phyloP scores from a whole-genome alignment of 1,140 invertebrate genomes.

The Nasonia giraulti region DNA sequence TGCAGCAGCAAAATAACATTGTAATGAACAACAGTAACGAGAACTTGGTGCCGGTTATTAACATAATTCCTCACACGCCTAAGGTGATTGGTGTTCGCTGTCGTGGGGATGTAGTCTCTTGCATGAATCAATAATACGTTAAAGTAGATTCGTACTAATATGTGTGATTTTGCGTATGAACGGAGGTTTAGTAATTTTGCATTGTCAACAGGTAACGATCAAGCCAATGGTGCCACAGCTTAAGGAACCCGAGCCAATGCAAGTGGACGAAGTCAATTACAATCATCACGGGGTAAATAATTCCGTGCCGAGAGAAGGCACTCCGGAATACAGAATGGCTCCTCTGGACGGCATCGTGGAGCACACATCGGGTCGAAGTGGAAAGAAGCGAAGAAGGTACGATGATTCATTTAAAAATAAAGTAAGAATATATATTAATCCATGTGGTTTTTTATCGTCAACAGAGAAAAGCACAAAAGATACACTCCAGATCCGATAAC shows the following conservation, averaged over 20 bases:
- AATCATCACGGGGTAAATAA: conserved; percentile 63
- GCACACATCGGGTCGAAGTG: conserved; percentile 67
- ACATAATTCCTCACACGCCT: conserved; percentile 63
- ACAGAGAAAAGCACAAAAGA: conserved; percentile 71
- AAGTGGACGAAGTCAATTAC: conserved; percentile 59
- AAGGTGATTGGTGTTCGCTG: conserved; percentile 60
- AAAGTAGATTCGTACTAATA: neutral
- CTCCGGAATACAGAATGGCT: conserved; percentile 72
- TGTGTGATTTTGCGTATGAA: neutral
- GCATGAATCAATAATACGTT: neutral
- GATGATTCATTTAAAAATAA: neutral
- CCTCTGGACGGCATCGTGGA: conserved; percentile 66
- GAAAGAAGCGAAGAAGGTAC: conserved; percentile 69
- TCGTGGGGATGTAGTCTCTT: neutral
- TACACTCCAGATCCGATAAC: conserved; percentile 73
- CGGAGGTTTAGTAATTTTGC: neutral
- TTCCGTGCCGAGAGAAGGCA: conserved; percentile 66
- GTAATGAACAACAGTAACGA: conserved; percentile 44
- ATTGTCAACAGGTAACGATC: conserved; percentile 65
- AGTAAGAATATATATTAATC: conserved; percentile 1
- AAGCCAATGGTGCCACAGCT: conserved; percentile 68
- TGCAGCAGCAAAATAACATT: neutral
- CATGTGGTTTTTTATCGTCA: conserved; percentile 34
- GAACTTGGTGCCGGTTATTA: conserved; percentile 54
- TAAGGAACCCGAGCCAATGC: conserved; percentile 57